These are phyloP conservation scores for Myathropa florea DNA, from an alignment of 2,888 invertebrate genomes.

Conservation along the genomic window DNA sequence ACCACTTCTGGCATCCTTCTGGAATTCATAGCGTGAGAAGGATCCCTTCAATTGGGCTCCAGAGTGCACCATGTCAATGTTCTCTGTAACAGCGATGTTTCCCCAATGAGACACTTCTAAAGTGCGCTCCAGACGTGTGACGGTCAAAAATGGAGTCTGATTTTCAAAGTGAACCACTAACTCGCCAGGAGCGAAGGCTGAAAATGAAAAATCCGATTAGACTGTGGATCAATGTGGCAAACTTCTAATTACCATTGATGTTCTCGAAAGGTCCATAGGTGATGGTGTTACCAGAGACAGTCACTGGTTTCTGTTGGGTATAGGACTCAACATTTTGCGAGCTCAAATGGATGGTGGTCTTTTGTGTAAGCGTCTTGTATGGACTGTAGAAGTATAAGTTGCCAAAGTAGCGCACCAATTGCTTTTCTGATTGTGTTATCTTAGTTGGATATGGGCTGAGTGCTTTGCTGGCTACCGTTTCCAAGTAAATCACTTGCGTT, in stretches of 20 bases:
- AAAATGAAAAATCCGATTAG: conserved; percentile 10
- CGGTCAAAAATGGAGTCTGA: conserved; percentile 97
- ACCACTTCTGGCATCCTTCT: conserved; percentile 93
- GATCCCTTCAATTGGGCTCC: conserved; percentile 96
- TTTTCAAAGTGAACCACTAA: conserved; percentile 96
- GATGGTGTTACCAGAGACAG: conserved; percentile 89
- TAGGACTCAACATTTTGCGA: conserved; percentile 91
- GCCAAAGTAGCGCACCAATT: conserved; percentile 93
- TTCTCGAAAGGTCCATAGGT: conserved; percentile 94
- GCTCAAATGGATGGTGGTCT: conserved; percentile 88
- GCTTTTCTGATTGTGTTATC: conserved; percentile 96
- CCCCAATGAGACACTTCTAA: conserved; percentile 99
- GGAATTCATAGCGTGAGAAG: conserved; percentile 98
- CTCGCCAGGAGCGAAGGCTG: conserved; percentile 83
- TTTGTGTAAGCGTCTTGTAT: conserved; percentile 90
- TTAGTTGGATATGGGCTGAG: conserved; percentile 92
- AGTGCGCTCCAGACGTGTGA: conserved; percentile 90
- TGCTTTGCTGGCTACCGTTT: conserved; percentile 88
- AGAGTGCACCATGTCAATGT: conserved; percentile 93
- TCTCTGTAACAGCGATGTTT: conserved; percentile 98
- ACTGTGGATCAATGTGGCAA: not conserved
- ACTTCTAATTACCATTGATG: conserved; percentile 79
- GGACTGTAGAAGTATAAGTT: conserved; percentile 92
- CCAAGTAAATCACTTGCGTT: conserved; percentile 82
- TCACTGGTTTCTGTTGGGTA: conserved; percentile 90